A percentile compares a stretch with the other conserved stretches of the same genome.
Conservation (phyloP, 2,888 invertebrate species). For the Andrena bicolor region DNA sequence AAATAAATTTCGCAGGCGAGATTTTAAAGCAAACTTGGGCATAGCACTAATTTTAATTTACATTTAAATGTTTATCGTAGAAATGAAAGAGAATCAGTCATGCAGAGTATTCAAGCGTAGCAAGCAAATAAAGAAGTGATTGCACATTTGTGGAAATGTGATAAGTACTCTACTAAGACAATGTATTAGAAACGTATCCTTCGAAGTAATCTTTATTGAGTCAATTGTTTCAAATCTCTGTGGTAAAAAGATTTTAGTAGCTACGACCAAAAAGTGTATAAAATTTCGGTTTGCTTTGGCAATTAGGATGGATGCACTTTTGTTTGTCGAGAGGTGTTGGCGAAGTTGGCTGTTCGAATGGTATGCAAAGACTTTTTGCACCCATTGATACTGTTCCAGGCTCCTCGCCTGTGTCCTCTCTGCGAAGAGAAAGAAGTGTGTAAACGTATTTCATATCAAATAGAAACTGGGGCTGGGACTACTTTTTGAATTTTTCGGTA, state of each 20-base stretch:
- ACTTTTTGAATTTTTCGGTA: too few relatives aligned
- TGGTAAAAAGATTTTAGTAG: constrained; percentile 88
- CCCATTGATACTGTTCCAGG: constrained; percentile 98
- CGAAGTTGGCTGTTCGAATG: constrained; percentile 92
- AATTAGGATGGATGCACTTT: constrained; percentile 95
- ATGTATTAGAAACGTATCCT: not conserved
- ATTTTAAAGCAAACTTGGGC: too few relatives aligned
- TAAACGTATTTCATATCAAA: not conserved
- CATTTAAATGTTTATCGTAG: constrained; percentile 2
- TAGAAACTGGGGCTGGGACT: too few relatives aligned
- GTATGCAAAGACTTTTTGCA: constrained; percentile 99
- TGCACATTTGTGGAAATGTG: not conserved
- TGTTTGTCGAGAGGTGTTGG: constrained; percentile 84
- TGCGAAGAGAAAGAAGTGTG: constrained; percentile 78
- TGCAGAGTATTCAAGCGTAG: not conserved
- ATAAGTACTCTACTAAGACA: not conserved
- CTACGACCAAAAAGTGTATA: constrained; percentile 98
- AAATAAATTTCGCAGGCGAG: not conserved
- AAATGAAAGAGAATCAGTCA: not conserved
- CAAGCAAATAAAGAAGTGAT: not conserved
- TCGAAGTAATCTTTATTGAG: constrained; percentile 15
- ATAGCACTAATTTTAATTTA: not conserved
- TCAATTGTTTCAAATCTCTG: not conserved
- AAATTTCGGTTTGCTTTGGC: constrained; percentile 91
- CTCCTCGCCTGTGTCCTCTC: constrained; percentile 89